Evolutionary conservation across 2,113 vertebrate genomes (phyloP).

Genomic region (Saccopteryx leptura): DNA sequence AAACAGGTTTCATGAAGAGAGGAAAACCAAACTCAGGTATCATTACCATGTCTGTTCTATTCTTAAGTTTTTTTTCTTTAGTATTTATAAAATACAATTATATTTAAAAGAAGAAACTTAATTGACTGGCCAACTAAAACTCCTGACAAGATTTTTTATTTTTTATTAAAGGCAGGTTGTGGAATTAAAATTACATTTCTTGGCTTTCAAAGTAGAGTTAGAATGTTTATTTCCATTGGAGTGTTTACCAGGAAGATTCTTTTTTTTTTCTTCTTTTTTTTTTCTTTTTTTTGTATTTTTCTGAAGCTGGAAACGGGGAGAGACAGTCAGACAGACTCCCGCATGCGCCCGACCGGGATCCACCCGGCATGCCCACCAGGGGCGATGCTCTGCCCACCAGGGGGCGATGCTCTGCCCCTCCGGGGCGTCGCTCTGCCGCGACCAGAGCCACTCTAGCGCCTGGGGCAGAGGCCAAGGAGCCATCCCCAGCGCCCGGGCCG

Average conservation of each 20-base stretch:
- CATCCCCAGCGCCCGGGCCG: too few relatives aligned
- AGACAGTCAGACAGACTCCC: too few relatives aligned
- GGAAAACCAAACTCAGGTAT: conserved; percentile 98
- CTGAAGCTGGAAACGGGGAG: too few relatives aligned
- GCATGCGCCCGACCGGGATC: too few relatives aligned
- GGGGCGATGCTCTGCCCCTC: too few relatives aligned
- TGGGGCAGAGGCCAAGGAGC: too few relatives aligned
- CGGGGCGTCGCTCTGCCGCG: too few relatives aligned
- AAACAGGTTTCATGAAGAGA: conserved; percentile 98
- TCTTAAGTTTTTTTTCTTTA: neutral
- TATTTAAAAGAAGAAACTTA: conserved; percentile 26
- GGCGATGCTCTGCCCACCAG: too few relatives aligned
- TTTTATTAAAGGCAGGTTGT: conserved; percentile 50
- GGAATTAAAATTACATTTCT: conserved; percentile 51
- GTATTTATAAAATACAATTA: conserved; percentile 12
- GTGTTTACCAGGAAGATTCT: neutral
- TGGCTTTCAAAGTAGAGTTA: conserved; percentile 29
- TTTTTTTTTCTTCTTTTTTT: too few relatives aligned
- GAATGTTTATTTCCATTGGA: conserved; percentile 51
- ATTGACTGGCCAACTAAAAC: neutral
- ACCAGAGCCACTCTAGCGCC: too few relatives aligned
- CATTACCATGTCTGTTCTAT: conserved; percentile 17
- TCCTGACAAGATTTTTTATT: neutral
- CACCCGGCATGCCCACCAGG: too few relatives aligned
- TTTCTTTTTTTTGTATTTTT: too few relatives aligned